Evolutionary conservation across 2,113 vertebrate species (phyloP).

Genomic region (Agelaius phoeniceus): DNA sequence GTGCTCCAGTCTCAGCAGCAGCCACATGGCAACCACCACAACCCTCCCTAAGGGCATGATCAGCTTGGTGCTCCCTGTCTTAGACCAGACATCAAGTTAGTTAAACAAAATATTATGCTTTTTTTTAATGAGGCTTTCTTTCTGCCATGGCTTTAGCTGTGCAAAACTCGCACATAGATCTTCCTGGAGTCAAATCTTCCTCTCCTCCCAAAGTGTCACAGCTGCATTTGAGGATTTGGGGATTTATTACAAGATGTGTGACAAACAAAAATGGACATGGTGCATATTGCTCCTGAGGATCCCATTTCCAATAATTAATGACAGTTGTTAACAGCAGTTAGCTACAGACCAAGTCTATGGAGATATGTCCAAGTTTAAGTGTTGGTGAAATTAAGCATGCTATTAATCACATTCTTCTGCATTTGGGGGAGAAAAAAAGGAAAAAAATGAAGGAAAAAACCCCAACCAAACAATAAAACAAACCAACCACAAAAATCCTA

Average conservation of each 20-base stretch:
- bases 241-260: background rate
- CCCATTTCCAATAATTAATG: background rate
- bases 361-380: background rate
- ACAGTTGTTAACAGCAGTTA: background rate
- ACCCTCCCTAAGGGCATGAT: background rate
- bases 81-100: background rate
- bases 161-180: background rate
- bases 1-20: background rate
- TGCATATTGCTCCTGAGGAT: background rate
- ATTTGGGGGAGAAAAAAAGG: background rate
- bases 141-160: background rate
- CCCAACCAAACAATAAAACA: background rate
- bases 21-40: background rate
- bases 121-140: background rate
- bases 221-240: background rate
- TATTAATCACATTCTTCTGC: background rate
- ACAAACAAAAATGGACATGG: background rate
- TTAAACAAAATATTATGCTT: background rate
- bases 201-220: background rate
- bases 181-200: background rate
- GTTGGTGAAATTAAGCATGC: background rate
- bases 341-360: background rate
- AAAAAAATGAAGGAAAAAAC: rapidly evolving
- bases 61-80: background rate
- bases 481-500: background rate